phyloP scores from a whole-genome alignment of 2,113 vertebrate genomes.

The Oryzias javanicus region DNA sequence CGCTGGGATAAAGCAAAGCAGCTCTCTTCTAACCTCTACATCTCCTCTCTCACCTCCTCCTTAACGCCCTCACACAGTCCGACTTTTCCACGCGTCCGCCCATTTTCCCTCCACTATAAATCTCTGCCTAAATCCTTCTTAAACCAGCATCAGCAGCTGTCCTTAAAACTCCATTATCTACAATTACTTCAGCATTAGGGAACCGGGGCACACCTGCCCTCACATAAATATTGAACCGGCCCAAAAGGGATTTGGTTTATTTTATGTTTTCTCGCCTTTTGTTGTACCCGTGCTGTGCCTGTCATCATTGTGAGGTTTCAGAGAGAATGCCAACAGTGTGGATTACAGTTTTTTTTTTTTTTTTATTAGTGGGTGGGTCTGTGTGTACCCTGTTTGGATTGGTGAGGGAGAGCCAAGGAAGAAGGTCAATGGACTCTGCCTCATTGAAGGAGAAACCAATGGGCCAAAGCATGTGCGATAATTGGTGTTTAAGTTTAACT shows the following conservation, averaged over 20 bases:
- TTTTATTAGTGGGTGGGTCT: conserved; percentile 44
- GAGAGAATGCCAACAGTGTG: conserved; percentile 48
- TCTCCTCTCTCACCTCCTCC: conserved; percentile 35
- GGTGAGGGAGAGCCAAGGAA: conserved; percentile 27
- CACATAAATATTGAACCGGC: conserved; percentile 66
- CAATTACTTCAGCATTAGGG: conserved; percentile 77
- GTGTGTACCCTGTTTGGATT: conserved; percentile 34
- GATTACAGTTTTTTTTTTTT: conserved; percentile 31
- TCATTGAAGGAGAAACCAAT: conserved; percentile 27
- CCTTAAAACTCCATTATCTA: conserved; percentile 81
- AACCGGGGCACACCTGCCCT: conserved; percentile 68
- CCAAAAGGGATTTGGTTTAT: conserved; percentile 64
- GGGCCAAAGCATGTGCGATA: conserved; percentile 6
- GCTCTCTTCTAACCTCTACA: conserved; percentile 34
- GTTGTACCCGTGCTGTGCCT: conserved; percentile 39
- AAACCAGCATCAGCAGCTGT: conserved; percentile 74
- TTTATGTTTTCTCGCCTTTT: conserved; percentile 36
- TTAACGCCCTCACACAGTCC: conserved; percentile 31
- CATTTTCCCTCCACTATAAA: conserved; percentile 60
- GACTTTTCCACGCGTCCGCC: conserved; percentile 59
- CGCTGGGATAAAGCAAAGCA: conserved; percentile 39
- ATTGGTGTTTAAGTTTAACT: conserved; percentile 24
- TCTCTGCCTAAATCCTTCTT: conserved; percentile 74
- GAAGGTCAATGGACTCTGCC: conserved; percentile 31
- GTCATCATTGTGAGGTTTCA: conserved; percentile 33